Evolutionary conservation across 2,888 invertebrate genomes (phyloP).

Genomic region (Entomobrya multifasciata): DNA sequence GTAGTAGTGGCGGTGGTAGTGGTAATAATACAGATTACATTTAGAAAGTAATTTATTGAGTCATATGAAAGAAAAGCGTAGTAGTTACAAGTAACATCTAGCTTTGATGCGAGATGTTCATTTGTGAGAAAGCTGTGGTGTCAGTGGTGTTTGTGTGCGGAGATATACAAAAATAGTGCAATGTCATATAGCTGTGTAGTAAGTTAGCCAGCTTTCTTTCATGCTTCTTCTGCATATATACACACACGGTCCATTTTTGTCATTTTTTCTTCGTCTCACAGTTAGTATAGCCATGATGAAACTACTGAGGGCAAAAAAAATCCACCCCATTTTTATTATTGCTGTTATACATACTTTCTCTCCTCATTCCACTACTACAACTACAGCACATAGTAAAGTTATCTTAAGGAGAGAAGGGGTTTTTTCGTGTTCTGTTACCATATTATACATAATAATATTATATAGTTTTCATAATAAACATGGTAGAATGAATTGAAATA

Average conservation of each 20-base stretch:
- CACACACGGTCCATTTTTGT: slow-evolving; percentile 56
- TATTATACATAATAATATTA: slow-evolving; percentile 52
- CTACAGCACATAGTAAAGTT: slow-evolving; percentile 6
- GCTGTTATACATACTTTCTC: neutral
- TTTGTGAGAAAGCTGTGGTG: slow-evolving; percentile 77
- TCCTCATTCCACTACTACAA: neutral
- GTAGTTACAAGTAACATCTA: slow-evolving; percentile 50
- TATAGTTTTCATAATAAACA: slow-evolving; percentile 63
- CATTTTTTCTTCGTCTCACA: slow-evolving; percentile 49
- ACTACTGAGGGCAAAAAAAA: slow-evolving; percentile 45
- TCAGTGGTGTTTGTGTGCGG: neutral
- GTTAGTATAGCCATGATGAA: neutral
- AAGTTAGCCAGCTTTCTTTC: slow-evolving; percentile 56
- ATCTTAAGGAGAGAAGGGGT: slow-evolving; percentile 37
- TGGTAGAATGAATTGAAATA: slow-evolving; percentile 69
- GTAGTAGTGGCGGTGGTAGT: slow-evolving; percentile 52
- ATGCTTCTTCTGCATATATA: no score
- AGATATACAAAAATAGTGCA: slow-evolving; percentile 43
- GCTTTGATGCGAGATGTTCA: slow-evolving; percentile 76
- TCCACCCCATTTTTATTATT: slow-evolving; percentile 63
- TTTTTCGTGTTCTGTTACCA: slow-evolving; percentile 30
- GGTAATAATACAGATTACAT: slow-evolving; percentile 80
- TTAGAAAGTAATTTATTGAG: slow-evolving; percentile 80
- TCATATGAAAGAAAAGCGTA: slow-evolving; percentile 74
- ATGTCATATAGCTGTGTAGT: slow-evolving; percentile 34